Evolutionary conservation across 2,113 vertebrate genomes (phyloP).

Genomic region (Excalfactoria chinensis): DNA sequence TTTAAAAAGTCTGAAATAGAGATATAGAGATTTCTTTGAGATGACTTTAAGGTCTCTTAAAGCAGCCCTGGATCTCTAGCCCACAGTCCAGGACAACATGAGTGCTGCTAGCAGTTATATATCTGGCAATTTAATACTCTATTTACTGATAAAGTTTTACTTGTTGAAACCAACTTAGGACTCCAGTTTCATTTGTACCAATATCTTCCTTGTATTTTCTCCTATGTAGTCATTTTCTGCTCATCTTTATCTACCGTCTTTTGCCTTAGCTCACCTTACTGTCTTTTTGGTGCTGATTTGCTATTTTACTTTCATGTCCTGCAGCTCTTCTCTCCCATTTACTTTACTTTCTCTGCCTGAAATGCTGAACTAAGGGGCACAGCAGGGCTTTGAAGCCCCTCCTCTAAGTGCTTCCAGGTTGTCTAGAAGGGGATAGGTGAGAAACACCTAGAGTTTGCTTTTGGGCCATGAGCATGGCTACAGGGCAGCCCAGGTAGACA

Average conservation of each 20-base stretch:
- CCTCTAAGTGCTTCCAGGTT: background rate
- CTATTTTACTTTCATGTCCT: background rate
- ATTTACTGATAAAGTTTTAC: background rate
- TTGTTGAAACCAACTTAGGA: background rate
- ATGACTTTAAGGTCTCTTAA: background rate
- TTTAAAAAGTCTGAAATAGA: background rate
- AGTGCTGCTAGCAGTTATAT: background rate
- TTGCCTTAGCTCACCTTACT: background rate
- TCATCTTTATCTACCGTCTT: background rate
- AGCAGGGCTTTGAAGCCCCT: constrained; percentile 10
- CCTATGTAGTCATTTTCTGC: background rate
- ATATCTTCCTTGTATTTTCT: background rate
- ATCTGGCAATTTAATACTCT: fast-evolving
- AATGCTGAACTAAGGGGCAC: background rate
- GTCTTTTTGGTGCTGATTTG: background rate
- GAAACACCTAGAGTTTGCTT: background rate
- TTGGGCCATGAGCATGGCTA: constrained; percentile 41
- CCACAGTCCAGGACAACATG: fast-evolving
- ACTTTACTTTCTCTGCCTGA: background rate
- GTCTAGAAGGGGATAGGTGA: constrained; percentile 10
- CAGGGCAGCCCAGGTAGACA: constrained; percentile 32
- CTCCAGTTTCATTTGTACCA: background rate
- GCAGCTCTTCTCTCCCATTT: background rate
- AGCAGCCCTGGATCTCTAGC: background rate
- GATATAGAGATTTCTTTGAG: too few relatives aligned